These are phyloP conservation scores for Anas platyrhynchos DNA, from an alignment of 2,113 vertebrate genomes.

Conservation along the genomic window DNA sequence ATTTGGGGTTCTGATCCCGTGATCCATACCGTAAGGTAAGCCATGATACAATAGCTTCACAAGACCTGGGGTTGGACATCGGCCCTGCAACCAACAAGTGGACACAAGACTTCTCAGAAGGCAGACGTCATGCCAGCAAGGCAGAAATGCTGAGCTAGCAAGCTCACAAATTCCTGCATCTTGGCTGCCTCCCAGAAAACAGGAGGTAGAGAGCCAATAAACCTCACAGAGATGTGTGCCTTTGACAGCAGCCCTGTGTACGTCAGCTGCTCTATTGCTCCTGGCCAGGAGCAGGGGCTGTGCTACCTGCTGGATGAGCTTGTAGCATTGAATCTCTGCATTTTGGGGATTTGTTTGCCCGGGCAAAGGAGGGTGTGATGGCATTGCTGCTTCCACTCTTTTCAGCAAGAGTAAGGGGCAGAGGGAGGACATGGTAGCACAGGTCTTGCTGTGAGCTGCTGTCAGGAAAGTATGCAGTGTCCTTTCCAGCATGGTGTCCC, in stretches of 20 bases:
- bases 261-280: background rate
- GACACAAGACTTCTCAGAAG: background rate
- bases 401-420: background rate
- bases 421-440: background rate
- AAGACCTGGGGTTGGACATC: background rate
- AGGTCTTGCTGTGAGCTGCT: background rate
- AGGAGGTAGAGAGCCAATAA: background rate
- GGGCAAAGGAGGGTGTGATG: background rate
- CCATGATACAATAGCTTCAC: background rate
- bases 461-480: background rate
- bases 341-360: background rate
- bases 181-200: background rate
- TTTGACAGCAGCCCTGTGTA: background rate
- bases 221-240: background rate
- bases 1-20: background rate
- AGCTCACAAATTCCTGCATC: background rate
- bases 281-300: background rate
- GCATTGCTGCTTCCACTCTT: background rate
- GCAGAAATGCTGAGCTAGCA: constrained; percentile 9
- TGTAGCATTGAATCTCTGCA: background rate
- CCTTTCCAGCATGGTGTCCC: background rate
- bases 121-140: background rate
- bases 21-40: accelerated
- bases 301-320: background rate
- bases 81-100: background rate